phyloP scores from a whole-genome alignment of 2,888 invertebrate genomes.

The Athetis lepigone region DNA sequence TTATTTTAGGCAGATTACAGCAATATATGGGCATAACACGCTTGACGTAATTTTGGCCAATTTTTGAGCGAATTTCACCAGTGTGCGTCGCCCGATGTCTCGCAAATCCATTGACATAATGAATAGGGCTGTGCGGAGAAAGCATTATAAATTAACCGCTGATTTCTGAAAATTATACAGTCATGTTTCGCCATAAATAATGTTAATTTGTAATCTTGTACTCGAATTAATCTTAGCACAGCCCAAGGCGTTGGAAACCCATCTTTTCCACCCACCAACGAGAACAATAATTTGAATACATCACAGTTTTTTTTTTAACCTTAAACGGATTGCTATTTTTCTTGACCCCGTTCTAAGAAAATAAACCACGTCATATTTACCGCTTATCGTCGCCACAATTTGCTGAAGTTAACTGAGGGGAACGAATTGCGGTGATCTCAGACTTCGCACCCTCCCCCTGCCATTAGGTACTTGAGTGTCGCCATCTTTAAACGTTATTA shows the following conservation, averaged over 20 bases:
- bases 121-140: constrained; percentile 70
- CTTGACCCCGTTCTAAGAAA: not conserved
- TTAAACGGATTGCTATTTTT: not conserved
- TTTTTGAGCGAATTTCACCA: too few relatives aligned
- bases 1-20: too few relatives aligned
- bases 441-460: constrained; percentile 32
- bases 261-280: not conserved
- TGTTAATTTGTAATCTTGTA: constrained; percentile 2
- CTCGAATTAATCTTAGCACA: constrained; percentile 1
- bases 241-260: constrained; percentile 6
- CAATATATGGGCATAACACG: too few relatives aligned
- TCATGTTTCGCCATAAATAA: constrained; percentile 16
- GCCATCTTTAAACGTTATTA: constrained; percentile 43
- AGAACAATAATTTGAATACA: not conserved
- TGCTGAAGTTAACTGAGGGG: constrained; percentile 32
- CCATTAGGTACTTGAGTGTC: constrained; percentile 29
- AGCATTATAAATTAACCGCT: constrained; percentile 46
- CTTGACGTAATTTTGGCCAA: too few relatives aligned
- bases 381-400: constrained; percentile 3
- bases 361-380: constrained; percentile 3
- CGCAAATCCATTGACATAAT: constrained; percentile 72
- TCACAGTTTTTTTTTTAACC: too few relatives aligned
- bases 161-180: constrained; percentile 39
- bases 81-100: constrained; percentile 69
- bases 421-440: constrained; percentile 38